A percentile compares a stretch with the other conserved stretches of the same genome.
Conservation (phyloP, 1,140 invertebrate genomes). For the Araneus ventricosus region DNA sequence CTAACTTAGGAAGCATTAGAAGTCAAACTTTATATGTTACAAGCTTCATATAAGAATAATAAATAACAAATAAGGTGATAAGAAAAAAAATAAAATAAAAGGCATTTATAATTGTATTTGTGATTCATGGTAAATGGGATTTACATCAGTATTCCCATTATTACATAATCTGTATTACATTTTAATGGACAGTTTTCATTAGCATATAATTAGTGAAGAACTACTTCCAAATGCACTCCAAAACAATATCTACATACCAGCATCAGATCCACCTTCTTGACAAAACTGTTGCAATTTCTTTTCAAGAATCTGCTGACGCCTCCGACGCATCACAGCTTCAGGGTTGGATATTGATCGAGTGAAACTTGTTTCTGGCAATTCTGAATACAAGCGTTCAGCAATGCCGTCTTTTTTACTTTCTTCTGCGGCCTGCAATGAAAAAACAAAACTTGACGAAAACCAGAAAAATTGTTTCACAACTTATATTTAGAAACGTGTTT, state of each 20-base stretch:
- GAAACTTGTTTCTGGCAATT: conserved; percentile 98
- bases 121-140: no score
- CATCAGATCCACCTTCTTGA: conserved; percentile 86
- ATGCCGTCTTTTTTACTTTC: conserved; percentile 82
- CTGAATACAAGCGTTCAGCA: conserved; percentile 95
- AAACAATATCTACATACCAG: conserved; percentile 80
- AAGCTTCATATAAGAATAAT: no score
- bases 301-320: conserved; percentile 98
- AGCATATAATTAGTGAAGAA: not conserved
- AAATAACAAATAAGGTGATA: no score
- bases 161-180: not conserved
- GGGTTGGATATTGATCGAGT: conserved; percentile 99
- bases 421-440: conserved; percentile 78
- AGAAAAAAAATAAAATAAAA: no score
- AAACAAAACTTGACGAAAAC: not conserved
- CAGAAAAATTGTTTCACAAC: no score
- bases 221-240: not conserved
- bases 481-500: no score
- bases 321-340: conserved; percentile 98
- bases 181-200: not conserved
- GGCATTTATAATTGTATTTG: no score
- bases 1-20: no score
- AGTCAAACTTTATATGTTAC: no score
- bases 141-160: no score
- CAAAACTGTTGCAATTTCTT: conserved; percentile 97